Evolutionary conservation across 1,140 invertebrate species (phyloP).

Genomic region (Venturia canescens): DNA sequence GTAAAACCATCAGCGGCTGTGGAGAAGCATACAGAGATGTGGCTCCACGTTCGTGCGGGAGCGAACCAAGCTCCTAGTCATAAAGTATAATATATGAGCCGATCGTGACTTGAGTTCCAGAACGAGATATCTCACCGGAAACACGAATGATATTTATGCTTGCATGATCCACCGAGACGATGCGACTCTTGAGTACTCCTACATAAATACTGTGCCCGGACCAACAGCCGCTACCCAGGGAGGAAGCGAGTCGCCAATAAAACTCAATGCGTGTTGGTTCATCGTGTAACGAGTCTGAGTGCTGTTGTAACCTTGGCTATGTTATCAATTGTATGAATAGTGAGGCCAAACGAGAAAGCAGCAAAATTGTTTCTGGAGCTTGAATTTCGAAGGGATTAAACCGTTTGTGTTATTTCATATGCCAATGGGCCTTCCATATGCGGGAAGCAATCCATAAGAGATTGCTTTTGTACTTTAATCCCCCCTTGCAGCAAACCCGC

Average conservation of each 20-base stretch:
- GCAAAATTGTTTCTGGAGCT: no score
- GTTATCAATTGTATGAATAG: not conserved
- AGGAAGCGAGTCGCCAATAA: not conserved
- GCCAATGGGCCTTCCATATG: no score
- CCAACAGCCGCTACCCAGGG: not conserved
- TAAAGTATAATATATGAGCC: conserved; percentile 48
- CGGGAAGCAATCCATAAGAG: no score
- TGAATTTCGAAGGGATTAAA: no score
- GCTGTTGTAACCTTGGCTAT: no score
- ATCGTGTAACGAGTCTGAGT: not conserved
- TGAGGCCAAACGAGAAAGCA: not conserved
- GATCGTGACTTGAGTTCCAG: conserved; percentile 48
- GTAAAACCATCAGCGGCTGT: conserved; percentile 8
- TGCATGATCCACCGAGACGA: conserved; percentile 30
- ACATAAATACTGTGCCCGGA: not conserved
- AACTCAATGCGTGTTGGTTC: not conserved
- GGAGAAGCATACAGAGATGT: conserved; percentile 4
- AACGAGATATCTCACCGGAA: conserved; percentile 38
- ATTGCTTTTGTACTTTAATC: not conserved
- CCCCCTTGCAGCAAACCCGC: not conserved
- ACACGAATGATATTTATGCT: conserved; percentile 37
- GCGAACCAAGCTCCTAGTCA: conserved; percentile 31
- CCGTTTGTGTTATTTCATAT: not conserved
- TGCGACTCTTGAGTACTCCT: not conserved
- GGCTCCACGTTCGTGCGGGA: conserved; percentile 19